These are phyloP conservation scores for Tetramorium parvispinum DNA, from an alignment of 1,140 invertebrate species.

Conservation along the genomic window DNA sequence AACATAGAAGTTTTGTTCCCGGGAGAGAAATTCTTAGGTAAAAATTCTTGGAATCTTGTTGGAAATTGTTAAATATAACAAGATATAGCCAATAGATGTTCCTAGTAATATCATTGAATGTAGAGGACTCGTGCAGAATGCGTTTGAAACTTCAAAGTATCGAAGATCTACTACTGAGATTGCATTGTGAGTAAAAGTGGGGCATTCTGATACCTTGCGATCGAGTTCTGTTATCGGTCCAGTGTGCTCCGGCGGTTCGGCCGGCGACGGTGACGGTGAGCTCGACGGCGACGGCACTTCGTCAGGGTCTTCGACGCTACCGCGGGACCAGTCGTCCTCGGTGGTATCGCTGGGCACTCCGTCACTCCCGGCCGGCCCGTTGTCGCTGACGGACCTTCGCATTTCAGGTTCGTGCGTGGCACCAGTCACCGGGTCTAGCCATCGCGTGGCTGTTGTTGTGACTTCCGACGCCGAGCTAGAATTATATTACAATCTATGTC, in stretches of 20 bases:
- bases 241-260: conserved; percentile 80
- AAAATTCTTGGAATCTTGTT: neutral
- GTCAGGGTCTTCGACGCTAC: conserved; percentile 88
- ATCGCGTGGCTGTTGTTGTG: conserved; percentile 73
- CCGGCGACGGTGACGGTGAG: conserved; percentile 81
- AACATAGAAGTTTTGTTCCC: neutral
- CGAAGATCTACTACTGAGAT: neutral
- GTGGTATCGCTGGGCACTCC: conserved; percentile 89
- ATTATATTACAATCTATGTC: neutral
- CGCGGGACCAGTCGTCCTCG: conserved; percentile 90
- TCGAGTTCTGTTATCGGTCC: conserved; percentile 84
- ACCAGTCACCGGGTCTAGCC: conserved; percentile 82
- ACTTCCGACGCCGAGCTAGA: conserved; percentile 83
- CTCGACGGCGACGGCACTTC: conserved; percentile 83
- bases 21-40: neutral
- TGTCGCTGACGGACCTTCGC: conserved; percentile 85
- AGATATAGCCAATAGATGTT: neutral
- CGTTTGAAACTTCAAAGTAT: neutral
- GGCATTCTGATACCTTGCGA: conserved; percentile 77
- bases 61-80: neutral
- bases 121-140: neutral
- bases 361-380: conserved; percentile 86
- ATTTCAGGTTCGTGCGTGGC: conserved; percentile 81
- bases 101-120: neutral
- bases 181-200: neutral